Conservation (phyloP, 2,888 invertebrate species). For the Melanchra persicariae region DNA sequence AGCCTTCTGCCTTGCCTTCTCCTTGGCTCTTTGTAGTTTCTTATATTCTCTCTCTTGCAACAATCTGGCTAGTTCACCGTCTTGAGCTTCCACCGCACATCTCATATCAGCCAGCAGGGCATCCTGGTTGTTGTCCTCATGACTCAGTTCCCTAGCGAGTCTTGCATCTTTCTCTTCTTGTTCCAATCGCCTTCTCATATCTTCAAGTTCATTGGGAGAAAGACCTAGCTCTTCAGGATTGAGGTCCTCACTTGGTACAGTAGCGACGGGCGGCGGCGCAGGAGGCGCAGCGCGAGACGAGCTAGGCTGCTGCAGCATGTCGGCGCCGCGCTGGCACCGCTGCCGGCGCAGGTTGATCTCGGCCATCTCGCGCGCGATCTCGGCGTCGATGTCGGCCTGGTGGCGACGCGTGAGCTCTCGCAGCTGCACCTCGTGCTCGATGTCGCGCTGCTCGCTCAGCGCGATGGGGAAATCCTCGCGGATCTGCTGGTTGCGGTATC, state of each 20-base stretch:
- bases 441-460: slow-evolving; percentile 83
- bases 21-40: slow-evolving; percentile 87
- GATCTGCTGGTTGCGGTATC: slow-evolving; percentile 88
- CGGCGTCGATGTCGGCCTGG: slow-evolving; percentile 87
- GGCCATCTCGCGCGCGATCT: slow-evolving; percentile 87
- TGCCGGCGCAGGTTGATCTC: slow-evolving; percentile 87
- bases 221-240: slow-evolving; percentile 85
- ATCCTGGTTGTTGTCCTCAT: slow-evolving; percentile 82
- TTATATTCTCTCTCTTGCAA: slow-evolving; percentile 88
- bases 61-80: slow-evolving; percentile 85
- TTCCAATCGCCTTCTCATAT: slow-evolving; percentile 83
- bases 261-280: slow-evolving; percentile 61
- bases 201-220: slow-evolving; percentile 83
- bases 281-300: slow-evolving; percentile 78
- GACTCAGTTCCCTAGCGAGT: slow-evolving; percentile 83
- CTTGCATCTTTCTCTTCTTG: slow-evolving; percentile 87
- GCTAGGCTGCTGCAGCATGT: slow-evolving; percentile 80
- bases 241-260: slow-evolving; percentile 66
- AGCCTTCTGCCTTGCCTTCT: slow-evolving; percentile 87
- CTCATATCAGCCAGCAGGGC: slow-evolving; percentile 85
- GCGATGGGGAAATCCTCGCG: slow-evolving; percentile 89
- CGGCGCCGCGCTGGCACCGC: slow-evolving; percentile 76
- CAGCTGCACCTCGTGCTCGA: slow-evolving; percentile 83
- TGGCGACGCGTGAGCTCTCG: slow-evolving; percentile 82
- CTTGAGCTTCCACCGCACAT: slow-evolving; percentile 88